Percentiles rank a stretch among this genome's conserved stretches.
These are phyloP conservation scores for Daboia siamensis DNA, from an alignment of 2,113 vertebrate species.

Conservation along the genomic window DNA sequence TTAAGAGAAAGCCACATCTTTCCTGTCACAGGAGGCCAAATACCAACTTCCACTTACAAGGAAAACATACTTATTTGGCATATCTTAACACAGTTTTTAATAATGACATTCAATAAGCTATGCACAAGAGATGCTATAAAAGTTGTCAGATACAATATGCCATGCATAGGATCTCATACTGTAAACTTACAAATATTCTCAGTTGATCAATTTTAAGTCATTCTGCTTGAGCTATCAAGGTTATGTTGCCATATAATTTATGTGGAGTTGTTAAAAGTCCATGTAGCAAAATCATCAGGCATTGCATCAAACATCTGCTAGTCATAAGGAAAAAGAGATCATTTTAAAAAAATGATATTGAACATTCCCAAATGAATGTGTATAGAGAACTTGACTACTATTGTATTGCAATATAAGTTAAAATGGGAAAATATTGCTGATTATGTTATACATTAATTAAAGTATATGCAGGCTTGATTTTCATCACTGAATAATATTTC, in stretches of 20 bases:
- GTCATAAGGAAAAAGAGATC: constrained; percentile 5
- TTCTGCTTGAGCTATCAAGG: constrained; percentile 11
- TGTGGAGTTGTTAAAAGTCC: constrained; percentile 6
- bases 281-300: background rate
- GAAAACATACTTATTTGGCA: background rate
- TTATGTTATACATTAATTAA: background rate
- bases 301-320: constrained; percentile 14
- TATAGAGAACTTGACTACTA: background rate
- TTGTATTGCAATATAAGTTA: background rate
- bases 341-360: constrained; percentile 4
- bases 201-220: constrained; percentile 2
- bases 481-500: background rate
- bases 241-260: constrained; percentile 20
- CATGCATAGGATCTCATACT: background rate
- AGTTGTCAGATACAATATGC: constrained; percentile 5
- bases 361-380: background rate
- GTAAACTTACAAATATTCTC: constrained; percentile 2
- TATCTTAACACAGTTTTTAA: background rate
- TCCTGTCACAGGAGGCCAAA: background rate
- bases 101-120: background rate
- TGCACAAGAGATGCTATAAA: background rate
- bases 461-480: background rate
- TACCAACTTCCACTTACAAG: background rate
- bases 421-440: background rate
- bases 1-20: background rate